Evolutionary conservation across 2,797 vertebrate species (phyloP).

Genomic region (Sternotherus odoratus): DNA sequence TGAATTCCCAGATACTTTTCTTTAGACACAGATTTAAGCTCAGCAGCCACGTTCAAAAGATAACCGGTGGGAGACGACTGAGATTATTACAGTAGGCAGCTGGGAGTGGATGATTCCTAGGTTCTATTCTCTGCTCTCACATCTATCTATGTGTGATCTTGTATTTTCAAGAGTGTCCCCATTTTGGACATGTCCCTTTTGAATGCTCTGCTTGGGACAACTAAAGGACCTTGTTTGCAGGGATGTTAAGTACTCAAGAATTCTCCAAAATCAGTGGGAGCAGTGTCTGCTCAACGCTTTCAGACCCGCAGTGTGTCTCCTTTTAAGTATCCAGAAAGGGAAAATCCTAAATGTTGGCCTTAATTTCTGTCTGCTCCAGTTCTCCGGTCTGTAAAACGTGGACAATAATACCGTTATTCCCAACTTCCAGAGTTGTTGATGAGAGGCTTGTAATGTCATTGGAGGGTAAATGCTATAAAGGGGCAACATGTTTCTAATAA

Average conservation of each 20-base stretch:
- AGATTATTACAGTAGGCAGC: background rate
- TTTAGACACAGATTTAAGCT: background rate
- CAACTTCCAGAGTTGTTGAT: background rate
- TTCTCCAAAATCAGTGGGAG: rapidly evolving
- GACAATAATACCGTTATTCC: background rate
- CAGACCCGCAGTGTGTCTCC: background rate
- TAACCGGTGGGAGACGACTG: background rate
- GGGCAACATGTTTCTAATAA: background rate
- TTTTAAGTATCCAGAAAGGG: background rate
- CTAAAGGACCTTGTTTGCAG: background rate
- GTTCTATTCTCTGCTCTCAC: background rate
- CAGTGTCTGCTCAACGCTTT: background rate
- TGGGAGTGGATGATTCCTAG: background rate
- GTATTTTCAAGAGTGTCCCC: background rate
- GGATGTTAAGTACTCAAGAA: background rate
- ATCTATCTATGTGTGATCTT: background rate
- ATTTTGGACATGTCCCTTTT: background rate
- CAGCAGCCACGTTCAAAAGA: background rate
- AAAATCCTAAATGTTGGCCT: background rate
- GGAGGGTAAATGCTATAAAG: background rate
- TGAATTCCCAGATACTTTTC: background rate
- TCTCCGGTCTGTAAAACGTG: background rate
- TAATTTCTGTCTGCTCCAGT: background rate
- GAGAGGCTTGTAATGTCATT: background rate
- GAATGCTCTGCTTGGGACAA: background rate